Evolutionary conservation across 2,113 vertebrate genomes (phyloP).

Genomic region (Colius striatus): DNA sequence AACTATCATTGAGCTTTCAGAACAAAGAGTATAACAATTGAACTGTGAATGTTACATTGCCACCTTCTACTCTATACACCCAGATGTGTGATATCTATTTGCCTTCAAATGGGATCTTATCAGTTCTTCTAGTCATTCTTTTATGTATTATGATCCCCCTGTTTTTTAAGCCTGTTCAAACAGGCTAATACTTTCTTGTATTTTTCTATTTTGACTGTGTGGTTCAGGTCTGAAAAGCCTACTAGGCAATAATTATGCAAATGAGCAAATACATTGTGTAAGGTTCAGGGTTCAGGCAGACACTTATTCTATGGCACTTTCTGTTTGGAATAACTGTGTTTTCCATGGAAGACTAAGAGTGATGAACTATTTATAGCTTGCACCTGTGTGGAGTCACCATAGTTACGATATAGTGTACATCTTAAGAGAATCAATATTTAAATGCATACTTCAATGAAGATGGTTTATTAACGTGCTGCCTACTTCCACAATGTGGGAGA

Average conservation of each 20-base stretch:
- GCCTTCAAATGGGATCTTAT: background rate
- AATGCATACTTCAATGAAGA: background rate
- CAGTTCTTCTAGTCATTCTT: background rate
- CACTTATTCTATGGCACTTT: background rate
- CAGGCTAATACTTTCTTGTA: background rate
- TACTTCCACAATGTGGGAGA: background rate
- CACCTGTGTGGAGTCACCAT: background rate
- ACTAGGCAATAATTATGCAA: slow-evolving; percentile 10
- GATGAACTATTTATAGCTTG: background rate
- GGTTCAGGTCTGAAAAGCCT: slow-evolving; percentile 7
- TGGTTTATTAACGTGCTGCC: background rate
- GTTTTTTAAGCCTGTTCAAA: background rate
- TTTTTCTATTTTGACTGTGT: background rate
- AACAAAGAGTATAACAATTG: background rate
- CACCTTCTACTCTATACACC: background rate
- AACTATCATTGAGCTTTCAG: background rate
- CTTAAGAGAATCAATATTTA: background rate
- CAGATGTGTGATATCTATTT: background rate
- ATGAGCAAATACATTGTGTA: background rate
- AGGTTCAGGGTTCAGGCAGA: background rate
- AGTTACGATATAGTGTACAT: background rate
- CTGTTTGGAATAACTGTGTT: background rate
- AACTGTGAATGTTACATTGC: background rate
- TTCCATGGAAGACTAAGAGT: background rate
- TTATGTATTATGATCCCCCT: background rate